Conservation (phyloP, 2,113 vertebrate species). For the Spheniscus mendiculus region DNA sequence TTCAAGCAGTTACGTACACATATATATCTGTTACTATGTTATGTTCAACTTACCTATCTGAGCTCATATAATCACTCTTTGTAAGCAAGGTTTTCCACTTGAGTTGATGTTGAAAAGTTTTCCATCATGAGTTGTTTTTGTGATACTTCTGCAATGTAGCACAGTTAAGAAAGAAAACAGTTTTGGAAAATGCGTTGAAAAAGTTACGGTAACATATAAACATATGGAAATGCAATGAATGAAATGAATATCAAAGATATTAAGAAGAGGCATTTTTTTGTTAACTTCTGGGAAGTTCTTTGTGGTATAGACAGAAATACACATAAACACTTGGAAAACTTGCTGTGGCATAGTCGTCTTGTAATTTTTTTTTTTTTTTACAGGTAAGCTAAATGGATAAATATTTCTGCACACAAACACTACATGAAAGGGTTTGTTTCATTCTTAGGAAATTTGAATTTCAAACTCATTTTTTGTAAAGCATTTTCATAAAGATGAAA, state of each 20-base stretch:
- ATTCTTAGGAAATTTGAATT: not conserved
- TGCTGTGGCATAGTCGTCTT: not conserved
- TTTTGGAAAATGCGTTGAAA: not conserved
- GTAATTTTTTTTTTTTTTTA: not conserved
- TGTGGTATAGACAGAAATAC: not conserved
- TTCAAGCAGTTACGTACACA: not conserved
- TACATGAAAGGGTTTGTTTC: not conserved
- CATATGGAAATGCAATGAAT: not conserved
- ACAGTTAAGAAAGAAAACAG: not conserved
- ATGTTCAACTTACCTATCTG: not conserved
- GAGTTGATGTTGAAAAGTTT: not conserved
- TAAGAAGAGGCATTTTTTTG: not conserved
- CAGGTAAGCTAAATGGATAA: not conserved
- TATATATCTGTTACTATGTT: not conserved
- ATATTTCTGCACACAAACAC: not conserved
- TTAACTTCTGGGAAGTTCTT: not conserved
- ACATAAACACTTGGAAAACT: not conserved
- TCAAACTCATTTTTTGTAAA: not conserved
- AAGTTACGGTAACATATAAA: not conserved
- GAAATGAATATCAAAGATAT: not conserved
- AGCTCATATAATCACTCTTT: not conserved
- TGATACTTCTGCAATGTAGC: not conserved
- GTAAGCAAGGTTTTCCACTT: not conserved
- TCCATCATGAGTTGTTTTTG: not conserved
- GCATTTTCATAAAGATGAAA: not conserved